Percentiles rank a stretch among this genome's conserved stretches.
Conservation (phyloP, 2,797 vertebrate genomes). For the Chelonia mydas region DNA sequence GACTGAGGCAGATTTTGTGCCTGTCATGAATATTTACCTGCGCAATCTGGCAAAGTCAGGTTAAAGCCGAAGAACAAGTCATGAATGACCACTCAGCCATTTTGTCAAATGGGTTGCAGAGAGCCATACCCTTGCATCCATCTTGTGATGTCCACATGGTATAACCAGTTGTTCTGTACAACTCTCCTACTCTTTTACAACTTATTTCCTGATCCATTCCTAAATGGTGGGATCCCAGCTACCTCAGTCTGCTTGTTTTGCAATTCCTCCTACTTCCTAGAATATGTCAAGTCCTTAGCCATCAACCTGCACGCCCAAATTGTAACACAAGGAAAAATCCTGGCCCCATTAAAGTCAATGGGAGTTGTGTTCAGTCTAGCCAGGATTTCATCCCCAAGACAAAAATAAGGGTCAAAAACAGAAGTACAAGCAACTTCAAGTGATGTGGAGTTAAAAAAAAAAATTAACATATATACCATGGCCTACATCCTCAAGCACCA, state of each 20-base stretch:
- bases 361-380: not conserved
- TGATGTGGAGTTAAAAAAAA: not conserved
- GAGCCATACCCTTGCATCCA: no score
- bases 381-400: not conserved
- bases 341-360: not conserved
- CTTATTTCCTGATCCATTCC: not conserved
- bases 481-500: no score
- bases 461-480: not conserved
- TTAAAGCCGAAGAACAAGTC: not conserved
- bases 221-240: not conserved
- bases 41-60: not conserved
- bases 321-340: not conserved
- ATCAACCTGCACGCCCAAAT: not conserved
- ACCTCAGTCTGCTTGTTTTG: conserved; percentile 3
- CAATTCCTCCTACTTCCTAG: conserved; percentile 51
- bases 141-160: no score
- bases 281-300: not conserved
- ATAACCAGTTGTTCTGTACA: no score
- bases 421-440: not conserved
- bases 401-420: not conserved
- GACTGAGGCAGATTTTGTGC: not conserved
- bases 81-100: no score
- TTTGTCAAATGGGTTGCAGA: no score
- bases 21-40: not conserved
- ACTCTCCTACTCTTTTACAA: no score